These are phyloP conservation scores for Sebastes matsubarae DNA, from an alignment of 2,797 vertebrate species.

Conservation along the genomic window DNA sequence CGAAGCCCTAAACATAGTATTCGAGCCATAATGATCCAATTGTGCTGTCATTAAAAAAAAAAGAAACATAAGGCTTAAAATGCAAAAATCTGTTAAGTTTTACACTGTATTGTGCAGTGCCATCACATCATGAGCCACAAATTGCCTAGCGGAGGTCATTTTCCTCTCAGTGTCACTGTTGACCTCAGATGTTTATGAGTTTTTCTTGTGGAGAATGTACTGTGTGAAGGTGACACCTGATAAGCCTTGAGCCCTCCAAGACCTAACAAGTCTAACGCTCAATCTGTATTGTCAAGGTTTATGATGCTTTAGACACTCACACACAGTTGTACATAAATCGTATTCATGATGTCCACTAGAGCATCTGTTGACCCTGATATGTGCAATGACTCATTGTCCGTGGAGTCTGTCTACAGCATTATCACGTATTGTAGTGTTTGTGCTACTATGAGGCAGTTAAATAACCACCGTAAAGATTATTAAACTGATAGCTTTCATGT, in stretches of 20 bases:
- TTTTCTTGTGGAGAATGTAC: slow-evolving; percentile 19
- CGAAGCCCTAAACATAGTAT: accelerated
- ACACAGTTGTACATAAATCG: slow-evolving; percentile 18
- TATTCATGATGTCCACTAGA: neutral
- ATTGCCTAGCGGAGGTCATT: neutral
- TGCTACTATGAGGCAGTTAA: neutral
- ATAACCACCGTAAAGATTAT: neutral
- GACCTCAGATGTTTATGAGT: slow-evolving; percentile 7
- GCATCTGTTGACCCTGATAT: slow-evolving; percentile 27
- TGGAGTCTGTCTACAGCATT: neutral
- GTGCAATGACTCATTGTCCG: neutral
- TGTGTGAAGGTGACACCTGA: slow-evolving; percentile 34
- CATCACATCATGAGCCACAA: neutral
- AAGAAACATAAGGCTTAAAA: neutral
- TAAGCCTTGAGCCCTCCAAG: slow-evolving; percentile 10
- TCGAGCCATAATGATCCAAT: neutral
- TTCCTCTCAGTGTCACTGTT: neutral
- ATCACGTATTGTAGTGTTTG: neutral
- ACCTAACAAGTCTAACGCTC: slow-evolving; percentile 16
- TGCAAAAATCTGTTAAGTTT: neutral
- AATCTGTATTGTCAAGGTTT: slow-evolving; percentile 40
- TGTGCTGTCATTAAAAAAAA: neutral
- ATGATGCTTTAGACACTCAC: slow-evolving; percentile 13
- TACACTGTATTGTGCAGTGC: neutral
- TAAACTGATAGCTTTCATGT: neutral